A percentile compares a stretch with the other conserved stretches of the same genome.
phyloP scores from a whole-genome alignment of 2,113 vertebrate genomes.

The Sarotherodon lohbergeri region DNA sequence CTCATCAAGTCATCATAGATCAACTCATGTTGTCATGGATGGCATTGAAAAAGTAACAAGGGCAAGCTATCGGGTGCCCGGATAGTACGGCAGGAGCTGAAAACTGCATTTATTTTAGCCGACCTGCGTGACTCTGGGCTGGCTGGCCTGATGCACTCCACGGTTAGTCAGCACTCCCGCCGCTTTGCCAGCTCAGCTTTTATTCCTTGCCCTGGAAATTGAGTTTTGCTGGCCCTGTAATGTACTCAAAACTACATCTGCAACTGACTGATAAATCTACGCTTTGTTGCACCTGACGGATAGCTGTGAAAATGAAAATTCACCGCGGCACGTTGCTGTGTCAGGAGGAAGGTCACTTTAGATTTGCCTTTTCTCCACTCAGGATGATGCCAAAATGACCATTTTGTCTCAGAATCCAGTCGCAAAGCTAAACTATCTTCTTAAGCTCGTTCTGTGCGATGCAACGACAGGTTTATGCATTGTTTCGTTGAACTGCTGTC shows the following conservation, averaged over 20 bases:
- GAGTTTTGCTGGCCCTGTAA: conserved; percentile 59
- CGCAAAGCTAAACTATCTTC: background rate
- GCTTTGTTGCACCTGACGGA: conserved; percentile 53
- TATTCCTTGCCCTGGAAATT: conserved; percentile 55
- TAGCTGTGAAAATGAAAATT: conserved; percentile 53
- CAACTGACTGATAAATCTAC: conserved; percentile 65
- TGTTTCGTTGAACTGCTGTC: conserved; percentile 9
- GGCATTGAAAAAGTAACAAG: conserved; percentile 46
- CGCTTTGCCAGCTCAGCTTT: conserved; percentile 64
- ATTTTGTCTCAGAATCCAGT: conserved; percentile 1
- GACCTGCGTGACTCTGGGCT: conserved; percentile 2
- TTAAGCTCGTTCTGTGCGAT: background rate
- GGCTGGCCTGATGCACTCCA: conserved; percentile 33
- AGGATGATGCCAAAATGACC: background rate
- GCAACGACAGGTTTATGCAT: conserved; percentile 6
- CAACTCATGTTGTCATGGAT: conserved; percentile 24
- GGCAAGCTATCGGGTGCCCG: conserved; percentile 4
- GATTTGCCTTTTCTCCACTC: background rate
- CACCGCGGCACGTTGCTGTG: conserved; percentile 34
- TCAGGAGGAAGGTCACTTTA: conserved; percentile 40
- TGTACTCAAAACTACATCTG: conserved; percentile 66
- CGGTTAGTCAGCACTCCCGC: conserved; percentile 56
- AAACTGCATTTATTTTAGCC: conserved; percentile 56
- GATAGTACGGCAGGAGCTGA: conserved; percentile 9
- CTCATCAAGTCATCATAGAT: conserved; percentile 44